Conservation (phyloP, 2,797 vertebrate genomes). For the Vespertilio murinus region DNA sequence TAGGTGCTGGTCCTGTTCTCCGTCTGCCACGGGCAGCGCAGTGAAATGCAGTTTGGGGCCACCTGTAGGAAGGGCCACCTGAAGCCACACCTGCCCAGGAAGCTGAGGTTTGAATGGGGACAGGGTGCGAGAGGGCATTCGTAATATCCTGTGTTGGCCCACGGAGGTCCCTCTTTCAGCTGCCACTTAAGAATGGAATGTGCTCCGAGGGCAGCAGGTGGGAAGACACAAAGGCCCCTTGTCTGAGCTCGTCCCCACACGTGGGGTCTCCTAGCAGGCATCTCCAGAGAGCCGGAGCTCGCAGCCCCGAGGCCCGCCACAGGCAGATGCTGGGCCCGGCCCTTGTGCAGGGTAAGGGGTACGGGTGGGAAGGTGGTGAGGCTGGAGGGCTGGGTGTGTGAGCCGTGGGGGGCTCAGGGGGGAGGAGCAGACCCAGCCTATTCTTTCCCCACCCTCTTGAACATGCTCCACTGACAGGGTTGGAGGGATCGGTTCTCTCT, state of each 20-base stretch:
- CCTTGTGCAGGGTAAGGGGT: not conserved
- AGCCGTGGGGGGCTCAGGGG: fast-evolving
- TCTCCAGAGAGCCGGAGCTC: not conserved
- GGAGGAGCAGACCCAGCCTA: not conserved
- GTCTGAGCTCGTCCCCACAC: slow-evolving; percentile 66
- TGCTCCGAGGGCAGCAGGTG: slow-evolving; percentile 77
- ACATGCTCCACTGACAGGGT: slow-evolving; percentile 48
- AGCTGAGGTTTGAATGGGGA: slow-evolving; percentile 66
- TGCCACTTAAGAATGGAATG: slow-evolving; percentile 77
- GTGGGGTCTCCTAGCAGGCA: slow-evolving; percentile 50
- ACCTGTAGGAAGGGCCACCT: slow-evolving; percentile 74
- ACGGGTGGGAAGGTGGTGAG: not conserved
- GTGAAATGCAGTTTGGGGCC: slow-evolving; percentile 54
- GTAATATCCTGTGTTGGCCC: slow-evolving; percentile 75
- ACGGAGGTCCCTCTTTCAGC: slow-evolving; percentile 73
- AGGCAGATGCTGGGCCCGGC: not conserved
- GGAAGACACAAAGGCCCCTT: slow-evolving; percentile 75
- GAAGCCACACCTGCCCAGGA: slow-evolving; percentile 76
- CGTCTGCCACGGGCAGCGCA: not conserved
- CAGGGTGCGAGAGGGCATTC: slow-evolving; percentile 71
- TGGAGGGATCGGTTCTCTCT: slow-evolving; percentile 77
- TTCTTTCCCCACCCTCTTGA: slow-evolving; percentile 35
- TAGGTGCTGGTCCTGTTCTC: not conserved
- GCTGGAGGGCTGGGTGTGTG: not conserved
- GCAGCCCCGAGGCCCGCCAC: not conserved